Percentiles rank a stretch among this genome's conserved stretches.
phyloP scores from a whole-genome alignment of 2,113 vertebrate genomes.

The human (Homo sapiens) region DNA sequence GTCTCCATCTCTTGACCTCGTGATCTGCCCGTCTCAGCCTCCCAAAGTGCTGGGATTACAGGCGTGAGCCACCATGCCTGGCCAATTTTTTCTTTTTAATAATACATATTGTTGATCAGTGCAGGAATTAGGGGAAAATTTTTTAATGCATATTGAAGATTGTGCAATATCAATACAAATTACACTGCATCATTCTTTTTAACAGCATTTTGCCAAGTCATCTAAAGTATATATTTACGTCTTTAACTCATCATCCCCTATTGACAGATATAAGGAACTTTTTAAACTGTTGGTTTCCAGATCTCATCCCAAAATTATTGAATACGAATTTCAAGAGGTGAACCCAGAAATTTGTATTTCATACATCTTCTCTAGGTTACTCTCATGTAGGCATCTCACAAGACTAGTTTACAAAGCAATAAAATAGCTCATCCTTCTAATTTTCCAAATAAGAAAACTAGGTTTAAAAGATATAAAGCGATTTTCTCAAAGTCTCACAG shows the following conservation, averaged over 20 bases:
- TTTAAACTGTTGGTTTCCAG: background rate
- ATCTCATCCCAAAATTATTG: background rate
- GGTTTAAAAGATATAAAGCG: constrained; percentile 57
- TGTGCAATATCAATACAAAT: background rate
- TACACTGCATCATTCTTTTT: background rate
- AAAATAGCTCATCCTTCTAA: constrained; percentile 19
- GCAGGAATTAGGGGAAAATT: no score
- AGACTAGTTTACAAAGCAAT: background rate
- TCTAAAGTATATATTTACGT: background rate
- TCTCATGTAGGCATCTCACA: background rate
- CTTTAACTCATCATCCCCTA: background rate
- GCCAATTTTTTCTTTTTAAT: background rate
- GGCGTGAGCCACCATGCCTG: no score
- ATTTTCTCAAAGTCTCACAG: constrained; percentile 47
- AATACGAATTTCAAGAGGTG: background rate
- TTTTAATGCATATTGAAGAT: background rate
- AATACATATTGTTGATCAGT: no score
- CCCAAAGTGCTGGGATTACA: no score
- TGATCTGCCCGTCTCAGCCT: no score
- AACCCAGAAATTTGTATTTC: background rate
- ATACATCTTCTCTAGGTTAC: background rate
- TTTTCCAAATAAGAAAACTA: constrained; percentile 70
- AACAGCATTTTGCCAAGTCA: background rate
- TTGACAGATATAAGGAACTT: background rate
- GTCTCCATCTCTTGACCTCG: no score